Conservation (phyloP, 2,888 invertebrate species). For the Agapostemon virescens region DNA sequence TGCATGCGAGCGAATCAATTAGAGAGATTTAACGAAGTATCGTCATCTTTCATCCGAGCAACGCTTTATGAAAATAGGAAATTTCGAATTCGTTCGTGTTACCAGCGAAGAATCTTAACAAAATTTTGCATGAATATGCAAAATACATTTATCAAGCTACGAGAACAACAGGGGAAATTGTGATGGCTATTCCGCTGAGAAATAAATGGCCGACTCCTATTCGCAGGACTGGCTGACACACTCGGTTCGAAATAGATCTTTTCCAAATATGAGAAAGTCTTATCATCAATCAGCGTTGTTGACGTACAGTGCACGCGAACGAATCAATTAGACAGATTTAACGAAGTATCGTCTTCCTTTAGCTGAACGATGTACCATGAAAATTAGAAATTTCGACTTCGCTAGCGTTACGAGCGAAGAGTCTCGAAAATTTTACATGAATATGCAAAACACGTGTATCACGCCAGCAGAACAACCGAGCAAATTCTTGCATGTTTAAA, state of each 20-base stretch:
- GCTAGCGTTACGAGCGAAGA: neutral
- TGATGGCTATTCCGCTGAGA: neutral
- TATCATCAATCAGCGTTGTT: neutral
- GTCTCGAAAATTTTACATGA: neutral
- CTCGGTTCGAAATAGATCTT: neutral
- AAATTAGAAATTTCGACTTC: neutral
- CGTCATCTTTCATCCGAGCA: too few species aligned
- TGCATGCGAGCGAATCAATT: too few species aligned
- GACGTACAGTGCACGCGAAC: neutral
- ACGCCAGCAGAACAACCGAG: neutral
- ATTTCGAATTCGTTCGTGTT: too few species aligned
- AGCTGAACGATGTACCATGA: neutral
- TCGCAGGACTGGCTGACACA: neutral
- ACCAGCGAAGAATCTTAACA: too few species aligned
- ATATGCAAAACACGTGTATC: neutral
- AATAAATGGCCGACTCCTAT: neutral
- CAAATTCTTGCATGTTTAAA: neutral
- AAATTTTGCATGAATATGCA: too few species aligned
- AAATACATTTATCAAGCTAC: too few species aligned
- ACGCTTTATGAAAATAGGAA: too few species aligned
- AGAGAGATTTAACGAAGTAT: too few species aligned
- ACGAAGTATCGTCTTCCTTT: neutral
- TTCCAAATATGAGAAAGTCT: neutral
- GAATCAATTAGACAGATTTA: neutral
- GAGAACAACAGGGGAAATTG: too few species aligned